phyloP scores from a whole-genome alignment of 2,888 invertebrate genomes.

The Agonopterix alstromeriana region DNA sequence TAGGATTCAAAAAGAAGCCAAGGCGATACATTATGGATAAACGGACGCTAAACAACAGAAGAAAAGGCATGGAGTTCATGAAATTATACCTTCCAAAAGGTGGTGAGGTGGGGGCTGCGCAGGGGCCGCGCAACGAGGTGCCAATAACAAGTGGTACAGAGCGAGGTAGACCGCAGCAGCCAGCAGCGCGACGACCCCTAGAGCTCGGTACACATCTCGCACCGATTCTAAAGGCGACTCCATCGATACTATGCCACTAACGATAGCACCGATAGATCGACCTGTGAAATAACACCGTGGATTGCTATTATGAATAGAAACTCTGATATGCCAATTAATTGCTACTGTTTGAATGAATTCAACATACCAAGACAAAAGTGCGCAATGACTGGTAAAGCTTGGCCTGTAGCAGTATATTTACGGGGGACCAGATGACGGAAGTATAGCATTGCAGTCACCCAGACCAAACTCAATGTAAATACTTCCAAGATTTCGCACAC shows the following conservation, averaged over 20 bases:
- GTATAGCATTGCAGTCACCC: conserved; percentile 88
- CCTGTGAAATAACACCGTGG: conserved; percentile 54
- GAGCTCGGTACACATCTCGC: conserved; percentile 76
- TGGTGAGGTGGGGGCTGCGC: conserved; percentile 80
- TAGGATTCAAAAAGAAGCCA: no score
- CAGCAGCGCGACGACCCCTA: conserved; percentile 80
- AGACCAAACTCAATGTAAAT: conserved; percentile 85
- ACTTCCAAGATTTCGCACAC: conserved; percentile 85
- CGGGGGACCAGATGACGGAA: conserved; percentile 88
- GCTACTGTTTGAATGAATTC: not conserved
- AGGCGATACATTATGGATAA: no score
- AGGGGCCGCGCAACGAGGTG: conserved; percentile 83
- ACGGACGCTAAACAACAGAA: not conserved
- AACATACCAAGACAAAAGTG: conserved; percentile 81
- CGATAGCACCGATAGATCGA: conserved; percentile 83
- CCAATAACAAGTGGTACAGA: conserved; percentile 84
- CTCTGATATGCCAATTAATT: not conserved
- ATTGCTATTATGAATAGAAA: not conserved
- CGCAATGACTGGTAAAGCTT: conserved; percentile 86
- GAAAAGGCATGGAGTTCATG: not conserved
- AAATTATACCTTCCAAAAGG: conserved; percentile 77
- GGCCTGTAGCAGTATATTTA: conserved; percentile 85
- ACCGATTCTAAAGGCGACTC: conserved; percentile 52
- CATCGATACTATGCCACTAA: conserved; percentile 75
- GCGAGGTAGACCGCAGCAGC: conserved; percentile 82